phyloP scores from a whole-genome alignment of 30 jellyfish, hydroid and myxozoan genomes.

The Aurelia aurita complex sp. Pacific region DNA sequence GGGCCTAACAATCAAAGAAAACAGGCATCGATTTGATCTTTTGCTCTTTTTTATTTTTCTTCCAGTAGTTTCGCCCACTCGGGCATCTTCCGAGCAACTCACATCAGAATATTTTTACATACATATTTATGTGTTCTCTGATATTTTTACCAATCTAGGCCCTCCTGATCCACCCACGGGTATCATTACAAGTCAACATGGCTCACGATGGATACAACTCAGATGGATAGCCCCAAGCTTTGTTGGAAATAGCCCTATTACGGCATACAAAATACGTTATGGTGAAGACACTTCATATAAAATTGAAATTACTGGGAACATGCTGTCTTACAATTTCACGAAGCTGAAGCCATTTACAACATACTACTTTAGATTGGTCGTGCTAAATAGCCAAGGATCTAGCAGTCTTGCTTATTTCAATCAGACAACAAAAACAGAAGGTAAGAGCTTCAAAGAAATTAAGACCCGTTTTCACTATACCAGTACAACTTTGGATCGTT shows the following conservation, averaged over 20 bases:
- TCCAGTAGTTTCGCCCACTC: too few species aligned
- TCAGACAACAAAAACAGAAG: constrained; percentile 13
- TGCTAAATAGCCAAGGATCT: constrained; percentile 10
- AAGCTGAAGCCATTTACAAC: constrained; percentile 24
- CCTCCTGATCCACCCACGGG: background rate
- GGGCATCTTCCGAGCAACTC: too few species aligned
- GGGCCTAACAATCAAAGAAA: too few species aligned
- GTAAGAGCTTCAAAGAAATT: too few species aligned
- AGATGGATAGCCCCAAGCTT: background rate
- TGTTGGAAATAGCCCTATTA: constrained; percentile 1
- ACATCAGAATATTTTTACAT: too few species aligned
- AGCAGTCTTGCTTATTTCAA: background rate
- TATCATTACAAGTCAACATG: background rate
- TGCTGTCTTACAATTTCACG: background rate
- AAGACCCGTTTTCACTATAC: too few species aligned
- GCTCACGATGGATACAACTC: background rate
- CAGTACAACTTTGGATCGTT: too few species aligned
- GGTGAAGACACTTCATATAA: background rate
- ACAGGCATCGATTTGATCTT: too few species aligned
- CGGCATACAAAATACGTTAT: background rate
- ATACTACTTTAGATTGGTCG: constrained; percentile 16
- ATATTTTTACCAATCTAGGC: background rate
- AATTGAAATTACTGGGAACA: background rate
- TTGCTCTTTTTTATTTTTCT: too few species aligned
- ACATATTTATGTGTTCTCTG: too few species aligned